A percentile compares a stretch with the other conserved stretches of the same genome.
Evolutionary conservation across 2,797 vertebrate genomes (phyloP).

Genomic region (Semotilus atromaculatus): DNA sequence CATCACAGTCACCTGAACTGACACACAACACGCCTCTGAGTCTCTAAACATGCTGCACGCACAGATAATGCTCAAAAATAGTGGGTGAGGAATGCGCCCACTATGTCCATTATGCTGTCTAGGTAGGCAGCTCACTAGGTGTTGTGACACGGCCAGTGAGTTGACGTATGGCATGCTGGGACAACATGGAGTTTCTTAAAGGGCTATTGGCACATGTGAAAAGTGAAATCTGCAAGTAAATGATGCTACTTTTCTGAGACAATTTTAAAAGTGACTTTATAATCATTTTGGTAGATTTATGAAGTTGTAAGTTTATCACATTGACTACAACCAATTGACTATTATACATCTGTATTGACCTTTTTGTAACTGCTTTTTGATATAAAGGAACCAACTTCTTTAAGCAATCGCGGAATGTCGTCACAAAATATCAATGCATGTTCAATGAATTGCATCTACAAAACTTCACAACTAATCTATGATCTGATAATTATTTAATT

Average conservation of each 20-base stretch:
- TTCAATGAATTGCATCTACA: background rate
- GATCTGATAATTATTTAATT: background rate
- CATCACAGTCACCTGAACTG: background rate
- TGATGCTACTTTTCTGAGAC: background rate
- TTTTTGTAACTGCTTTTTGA: background rate
- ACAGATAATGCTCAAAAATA: background rate
- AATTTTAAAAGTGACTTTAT: background rate
- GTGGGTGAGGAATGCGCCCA: no score
- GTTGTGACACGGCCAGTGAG: constrained; percentile 57
- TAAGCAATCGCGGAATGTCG: background rate
- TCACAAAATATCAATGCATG: background rate
- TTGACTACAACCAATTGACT: background rate
- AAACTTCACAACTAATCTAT: background rate
- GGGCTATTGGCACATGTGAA: constrained; percentile 71
- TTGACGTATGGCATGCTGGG: constrained; percentile 83
- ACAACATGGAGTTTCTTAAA: constrained; percentile 89
- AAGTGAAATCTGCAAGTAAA: background rate
- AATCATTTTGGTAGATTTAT: background rate
- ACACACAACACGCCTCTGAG: background rate
- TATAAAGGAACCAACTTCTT: background rate
- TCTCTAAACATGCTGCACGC: no score
- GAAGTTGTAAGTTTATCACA: background rate
- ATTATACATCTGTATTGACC: background rate
- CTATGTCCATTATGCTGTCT: background rate
- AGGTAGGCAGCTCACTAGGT: constrained; percentile 4